These are phyloP conservation scores for Eulacestoma nigropectus DNA, from an alignment of 2,113 vertebrate genomes.

Conservation along the genomic window DNA sequence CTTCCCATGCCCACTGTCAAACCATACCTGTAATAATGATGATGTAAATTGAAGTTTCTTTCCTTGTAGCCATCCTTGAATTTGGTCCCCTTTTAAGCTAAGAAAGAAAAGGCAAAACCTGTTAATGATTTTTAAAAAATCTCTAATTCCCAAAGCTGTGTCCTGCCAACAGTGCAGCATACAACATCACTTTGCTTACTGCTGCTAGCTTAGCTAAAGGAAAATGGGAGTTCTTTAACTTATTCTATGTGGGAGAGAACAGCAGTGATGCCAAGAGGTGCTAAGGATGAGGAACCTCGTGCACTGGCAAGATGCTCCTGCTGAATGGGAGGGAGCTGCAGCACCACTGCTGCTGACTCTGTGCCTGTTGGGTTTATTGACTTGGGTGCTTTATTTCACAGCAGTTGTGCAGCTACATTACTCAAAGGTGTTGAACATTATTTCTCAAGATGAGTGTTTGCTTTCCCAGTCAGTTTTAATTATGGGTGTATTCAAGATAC, in stretches of 20 bases:
- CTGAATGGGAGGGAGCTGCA: neutral
- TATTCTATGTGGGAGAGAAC: neutral
- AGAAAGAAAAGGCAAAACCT: neutral
- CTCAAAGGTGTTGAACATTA: neutral
- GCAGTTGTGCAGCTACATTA: neutral
- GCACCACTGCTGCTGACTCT: neutral
- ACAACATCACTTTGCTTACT: neutral
- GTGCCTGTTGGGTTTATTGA: neutral
- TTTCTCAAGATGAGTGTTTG: neutral
- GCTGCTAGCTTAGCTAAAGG: neutral
- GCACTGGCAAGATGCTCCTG: neutral
- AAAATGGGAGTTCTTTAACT: neutral
- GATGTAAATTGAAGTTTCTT: neutral
- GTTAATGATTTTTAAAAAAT: neutral
- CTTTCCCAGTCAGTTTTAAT: neutral
- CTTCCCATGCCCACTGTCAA: neutral
- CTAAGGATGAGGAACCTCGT: neutral
- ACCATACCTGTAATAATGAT: neutral
- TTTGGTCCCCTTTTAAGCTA: neutral
- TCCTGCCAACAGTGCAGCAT: neutral
- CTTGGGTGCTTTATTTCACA: neutral
- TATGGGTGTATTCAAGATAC: neutral
- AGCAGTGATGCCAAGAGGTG: neutral
- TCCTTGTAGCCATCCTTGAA: neutral
- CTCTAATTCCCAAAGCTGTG: neutral